Conservation (phyloP, 2,888 invertebrate genomes). For the Tillus elongatus region DNA sequence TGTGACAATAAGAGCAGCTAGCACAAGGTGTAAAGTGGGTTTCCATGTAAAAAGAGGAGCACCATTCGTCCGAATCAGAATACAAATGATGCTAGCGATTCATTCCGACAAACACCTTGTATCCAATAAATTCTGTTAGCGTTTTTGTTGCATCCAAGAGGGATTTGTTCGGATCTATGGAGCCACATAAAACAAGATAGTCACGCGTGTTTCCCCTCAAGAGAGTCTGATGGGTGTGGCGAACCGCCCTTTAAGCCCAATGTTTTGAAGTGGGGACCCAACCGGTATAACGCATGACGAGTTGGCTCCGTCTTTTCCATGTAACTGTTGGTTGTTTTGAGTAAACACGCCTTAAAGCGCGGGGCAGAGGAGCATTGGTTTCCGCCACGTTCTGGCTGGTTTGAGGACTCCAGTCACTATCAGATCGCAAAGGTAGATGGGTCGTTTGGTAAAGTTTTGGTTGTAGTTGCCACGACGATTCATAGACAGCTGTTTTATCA, state of each 20-base stretch:
- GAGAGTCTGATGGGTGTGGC: conserved; percentile 18
- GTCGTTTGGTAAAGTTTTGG: conserved; percentile 28
- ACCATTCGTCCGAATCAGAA: conserved; percentile 44
- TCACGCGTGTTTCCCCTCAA: conserved; percentile 36
- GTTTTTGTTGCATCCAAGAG: conserved; percentile 42
- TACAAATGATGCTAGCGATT: conserved; percentile 44
- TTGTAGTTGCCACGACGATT: conserved; percentile 31
- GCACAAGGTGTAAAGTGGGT: conserved; percentile 42
- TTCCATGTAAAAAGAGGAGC: conserved; percentile 44
- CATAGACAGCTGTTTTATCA: too few relatives aligned
- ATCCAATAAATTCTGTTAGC: conserved; percentile 45
- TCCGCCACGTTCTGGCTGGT: conserved; percentile 33
- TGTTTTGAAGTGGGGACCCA: conserved; percentile 31
- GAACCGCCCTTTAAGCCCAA: conserved; percentile 15
- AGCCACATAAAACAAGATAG: conserved; percentile 44
- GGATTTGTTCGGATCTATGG: conserved; percentile 43
- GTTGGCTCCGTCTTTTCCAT: conserved; percentile 33
- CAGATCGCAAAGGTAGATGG: conserved; percentile 36
- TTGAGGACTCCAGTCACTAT: conserved; percentile 37
- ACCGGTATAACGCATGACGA: conserved; percentile 21
- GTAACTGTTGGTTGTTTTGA: conserved; percentile 32
- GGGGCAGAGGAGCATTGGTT: conserved; percentile 31
- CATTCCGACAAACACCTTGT: conserved; percentile 46
- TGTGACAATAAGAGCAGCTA: conserved; percentile 37
- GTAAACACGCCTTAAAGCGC: conserved; percentile 28